A percentile compares a stretch with the other conserved stretches of the same genome.
These are phyloP conservation scores for Iselma pallidipennis DNA, from an alignment of 2,888 invertebrate genomes.

Conservation along the genomic window DNA sequence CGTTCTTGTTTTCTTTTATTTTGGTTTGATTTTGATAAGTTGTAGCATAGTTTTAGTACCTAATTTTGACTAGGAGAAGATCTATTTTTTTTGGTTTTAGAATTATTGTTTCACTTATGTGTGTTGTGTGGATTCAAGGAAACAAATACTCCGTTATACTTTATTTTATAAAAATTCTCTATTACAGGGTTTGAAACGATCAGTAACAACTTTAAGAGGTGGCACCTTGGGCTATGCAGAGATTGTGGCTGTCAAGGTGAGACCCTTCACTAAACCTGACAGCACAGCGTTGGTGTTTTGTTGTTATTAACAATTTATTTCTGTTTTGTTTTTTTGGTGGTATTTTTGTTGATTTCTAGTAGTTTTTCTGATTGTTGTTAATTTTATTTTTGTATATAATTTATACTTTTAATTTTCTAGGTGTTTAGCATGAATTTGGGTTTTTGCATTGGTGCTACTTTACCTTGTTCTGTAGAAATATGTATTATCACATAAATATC, in stretches of 20 bases:
- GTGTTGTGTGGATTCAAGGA: not conserved
- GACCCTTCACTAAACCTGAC: conserved; percentile 25
- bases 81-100: conserved; percentile 9
- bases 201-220: conserved; percentile 87
- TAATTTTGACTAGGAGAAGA: too few species aligned
- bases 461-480: conserved; percentile 27
- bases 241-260: conserved; percentile 97
- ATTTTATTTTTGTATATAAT: conserved; percentile 3
- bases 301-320: conserved; percentile 3
- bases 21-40: too few species aligned
- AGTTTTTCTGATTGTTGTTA: not conserved
- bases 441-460: conserved; percentile 7
- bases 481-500: too few species aligned
- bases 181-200: conserved; percentile 89
- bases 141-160: not conserved
- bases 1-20: conserved; percentile 12
- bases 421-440: conserved; percentile 21
- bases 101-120: conserved; percentile 1
- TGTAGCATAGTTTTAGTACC: too few species aligned
- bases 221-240: conserved; percentile 89
- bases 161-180: conserved; percentile 29
- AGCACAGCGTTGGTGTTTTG: conserved; percentile 5
- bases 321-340: not conserved
- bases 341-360: not conserved
- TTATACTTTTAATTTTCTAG: conserved; percentile 9